Evolutionary conservation across 2,797 vertebrate genomes (phyloP), one percentile per base, ranked within the genome.

Genomic region (Psittacula echo): DNA sequence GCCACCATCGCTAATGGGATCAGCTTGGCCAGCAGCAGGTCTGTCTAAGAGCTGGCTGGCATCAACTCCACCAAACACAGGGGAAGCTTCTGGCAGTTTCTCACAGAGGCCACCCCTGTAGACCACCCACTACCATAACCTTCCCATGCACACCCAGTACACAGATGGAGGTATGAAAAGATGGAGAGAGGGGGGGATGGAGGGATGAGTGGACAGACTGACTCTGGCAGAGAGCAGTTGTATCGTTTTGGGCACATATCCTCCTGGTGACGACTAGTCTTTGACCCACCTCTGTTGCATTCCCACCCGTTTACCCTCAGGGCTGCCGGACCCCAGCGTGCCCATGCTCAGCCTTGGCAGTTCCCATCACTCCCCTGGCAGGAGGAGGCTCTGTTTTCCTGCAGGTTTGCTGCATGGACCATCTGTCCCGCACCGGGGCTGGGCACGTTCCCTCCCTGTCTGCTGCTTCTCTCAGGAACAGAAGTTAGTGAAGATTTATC

Each of bases 401-500:
- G 22, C 2, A 2, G 34, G 34, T 48, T 68, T 45, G 9, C 58
- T 45, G 20, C 13, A 0, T 15, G 73, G 27, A 75, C 71, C 77
- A 76, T 82, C 71, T 75, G 58, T 62, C 90, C 90, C 4, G 0
- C 30, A 26, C 8, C 0, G 0, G 76, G 27, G 42, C 84, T 62
- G 90, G 84, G 68, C 85, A 72, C 18, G 1, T 62, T 83, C 73
- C 53, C 32, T 89, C 79, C 79, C 66, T 90, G 58, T 62, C 85
- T 86, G 68, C 85, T 78, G 79, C 62, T 88, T 58, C 87, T 80
- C 76, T 78, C 87, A 65, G 66, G 62, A 94, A 54, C 68, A 94
- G 91, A 93, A 94, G 76, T 84, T 85, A 91, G 93, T 50, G 65
- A 94, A 88, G 90, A 96, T 96, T 96, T 95, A 96, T 94, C 91